Base-by-base conservation (phyloP, 2,797 vertebrate genomes). In the Amblyopsis hoosieri region DNA sequence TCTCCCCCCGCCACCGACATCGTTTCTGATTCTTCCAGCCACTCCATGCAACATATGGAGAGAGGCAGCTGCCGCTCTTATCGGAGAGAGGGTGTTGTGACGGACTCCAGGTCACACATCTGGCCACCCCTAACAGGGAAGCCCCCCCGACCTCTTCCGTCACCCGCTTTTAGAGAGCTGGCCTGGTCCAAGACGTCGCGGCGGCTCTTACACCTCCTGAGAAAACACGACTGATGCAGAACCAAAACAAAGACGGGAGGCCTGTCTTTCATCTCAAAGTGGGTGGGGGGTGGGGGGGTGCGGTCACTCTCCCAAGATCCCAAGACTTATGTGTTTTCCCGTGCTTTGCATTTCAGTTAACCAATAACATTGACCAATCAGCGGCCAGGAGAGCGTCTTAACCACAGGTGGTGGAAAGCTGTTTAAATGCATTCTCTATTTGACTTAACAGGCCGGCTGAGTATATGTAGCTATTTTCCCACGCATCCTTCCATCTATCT, bases 41-140 rank as follows among this genome's bases (percentile, higher is more conserved):
- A 37, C 60, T 60, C 45, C 67, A 46, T 50, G 53, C 45, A 0
- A 3, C 3, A 4, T 13, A 1, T 60, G 62, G 52, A 19, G 66
- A 75, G 72, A 19, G 68, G 82, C 85, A 84, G 86, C 83, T 85
- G 84, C 75, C 61, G 56, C 62, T 83, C 74, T 77, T 76, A 80
- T 84, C 45, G n/a, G 59, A 66, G 53, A 74, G 53, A 8, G 10
- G 1, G 11, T 6, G 54, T 4, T 8, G 69, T 54, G 71, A 71
- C 58, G 70, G 78, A 46, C 67, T 61, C 2, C 19, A 23, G 84
- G 87, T 87, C 85, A 78, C 81, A 86, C 90, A 90, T 90, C 88
- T 90, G 90, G 82, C 75, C 71, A 78, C 81, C 78, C 78, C 81
- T 85, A 85, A 80, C 83, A 85, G 75, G 74, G 70, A 78, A 77